Evolutionary conservation across 1,140 invertebrate species (phyloP), one percentile per base, ranked within the genome.

Genomic region (Caenorhabditis remanei): DNA sequence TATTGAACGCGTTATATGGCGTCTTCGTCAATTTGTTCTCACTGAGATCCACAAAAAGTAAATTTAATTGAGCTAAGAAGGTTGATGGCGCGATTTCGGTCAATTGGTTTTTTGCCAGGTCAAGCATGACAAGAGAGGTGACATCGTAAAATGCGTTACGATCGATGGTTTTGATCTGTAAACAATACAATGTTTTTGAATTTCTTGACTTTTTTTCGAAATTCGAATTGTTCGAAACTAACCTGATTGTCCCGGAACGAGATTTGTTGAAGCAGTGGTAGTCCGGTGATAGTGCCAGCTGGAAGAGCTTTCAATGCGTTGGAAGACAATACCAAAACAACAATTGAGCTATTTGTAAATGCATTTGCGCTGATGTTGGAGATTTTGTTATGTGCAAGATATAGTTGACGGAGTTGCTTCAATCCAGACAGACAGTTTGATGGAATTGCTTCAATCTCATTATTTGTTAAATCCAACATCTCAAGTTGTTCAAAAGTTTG

Each of bases 231-330:
- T 21, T 82, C 41, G 46, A 24, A n/a, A 43, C 24, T 79, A 13
- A 93, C 92, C 84, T 89, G 87, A 55, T 92, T 92, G 24, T 90
- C 85, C 61, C 92, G 92, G 50, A 92, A 88, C 5, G 90, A 91
- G 14, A 92, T 63, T 85, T 92, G 92, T 79, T 92, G 91, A 40
- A 92, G 83, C 58, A 88, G 88, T 7, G 83, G 50, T 14, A 90
- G 46, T 4, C 89, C 89, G 11, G 88, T 83, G 53, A 92, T 89
- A 82, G 87, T 90, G n/a, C 87, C 86, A n/a, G 88, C 88, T 50
- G 84, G 84, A 6, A 92, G 71, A 55, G 90, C 87, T 16, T 41
- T 67, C 32, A 92, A 24, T 21, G 89, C 48, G 87, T 92, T 92
- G 14, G 67, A 55, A 21, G 90, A 89, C 61, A 92, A 79, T 55